These are phyloP conservation scores for Hirtodrosophila duncani DNA, from an alignment of 2,888 invertebrate species.

Conservation along the genomic window DNA sequence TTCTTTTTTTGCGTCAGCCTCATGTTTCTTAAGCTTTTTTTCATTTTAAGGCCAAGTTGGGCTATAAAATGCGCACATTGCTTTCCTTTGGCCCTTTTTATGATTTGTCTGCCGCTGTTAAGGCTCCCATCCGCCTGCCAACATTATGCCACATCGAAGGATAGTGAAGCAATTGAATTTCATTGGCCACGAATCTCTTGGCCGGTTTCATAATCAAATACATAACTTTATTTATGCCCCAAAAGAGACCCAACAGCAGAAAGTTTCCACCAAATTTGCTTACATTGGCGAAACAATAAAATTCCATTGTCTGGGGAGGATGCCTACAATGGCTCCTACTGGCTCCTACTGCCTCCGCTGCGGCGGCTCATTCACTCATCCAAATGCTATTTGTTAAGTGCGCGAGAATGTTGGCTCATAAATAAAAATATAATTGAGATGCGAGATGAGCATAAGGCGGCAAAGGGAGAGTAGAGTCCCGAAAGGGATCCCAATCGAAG, in stretches of 20 bases:
- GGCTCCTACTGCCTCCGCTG: no score
- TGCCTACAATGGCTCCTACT: constrained; percentile 11
- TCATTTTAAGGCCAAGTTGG: constrained; percentile 50
- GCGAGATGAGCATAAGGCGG: no score
- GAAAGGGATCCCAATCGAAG: no score
- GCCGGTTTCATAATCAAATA: constrained; percentile 60
- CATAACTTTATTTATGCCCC: constrained; percentile 63
- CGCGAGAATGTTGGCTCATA: constrained; percentile 67
- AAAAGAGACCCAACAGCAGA: constrained; percentile 16
- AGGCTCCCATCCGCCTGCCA: no score
- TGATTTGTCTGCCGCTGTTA: constrained; percentile 31
- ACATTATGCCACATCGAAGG: constrained; percentile 15
- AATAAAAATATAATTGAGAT: constrained; percentile 68
- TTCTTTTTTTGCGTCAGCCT: no score
- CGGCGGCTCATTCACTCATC: no score
- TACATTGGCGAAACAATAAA: constrained; percentile 69
- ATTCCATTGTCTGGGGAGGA: constrained; percentile 49
- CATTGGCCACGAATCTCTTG: constrained; percentile 41
- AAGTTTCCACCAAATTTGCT: constrained; percentile 61
- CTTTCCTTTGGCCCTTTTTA: constrained; percentile 40
- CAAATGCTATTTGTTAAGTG: constrained; percentile 57
- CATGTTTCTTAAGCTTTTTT: no score
- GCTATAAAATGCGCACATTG: constrained; percentile 45
- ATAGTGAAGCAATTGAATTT: constrained; percentile 63
- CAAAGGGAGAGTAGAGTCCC: no score